phyloP scores from a whole-genome alignment of 1,140 invertebrate genomes.

The Protaetia brevitarsis region DNA sequence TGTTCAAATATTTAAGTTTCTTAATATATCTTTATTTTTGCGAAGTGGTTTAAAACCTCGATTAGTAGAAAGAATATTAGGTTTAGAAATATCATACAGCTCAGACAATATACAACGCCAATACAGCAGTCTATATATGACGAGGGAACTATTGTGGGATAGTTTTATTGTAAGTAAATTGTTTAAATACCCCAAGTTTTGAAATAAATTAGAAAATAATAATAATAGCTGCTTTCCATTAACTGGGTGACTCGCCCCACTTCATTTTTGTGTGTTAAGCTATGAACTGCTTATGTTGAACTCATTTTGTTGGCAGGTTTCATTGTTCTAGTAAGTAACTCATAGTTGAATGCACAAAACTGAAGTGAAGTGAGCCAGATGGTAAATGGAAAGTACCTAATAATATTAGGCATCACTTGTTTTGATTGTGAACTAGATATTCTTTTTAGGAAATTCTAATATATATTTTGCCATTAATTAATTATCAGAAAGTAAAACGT shows the following conservation, averaged over 20 bases:
- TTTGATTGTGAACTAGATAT: no score
- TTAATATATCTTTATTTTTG: conserved; percentile 45
- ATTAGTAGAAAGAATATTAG: conserved; percentile 43
- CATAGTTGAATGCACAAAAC: no score
- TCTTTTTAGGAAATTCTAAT: conserved; percentile 43
- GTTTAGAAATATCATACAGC: conserved; percentile 42
- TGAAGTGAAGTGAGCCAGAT: no score
- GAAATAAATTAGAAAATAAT: no score
- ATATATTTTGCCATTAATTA: conserved; percentile 44
- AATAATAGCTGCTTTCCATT: no score
- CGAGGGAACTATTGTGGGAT: conserved; percentile 47
- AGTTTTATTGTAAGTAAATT: conserved; percentile 44
- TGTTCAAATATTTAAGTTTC: conserved; percentile 39
- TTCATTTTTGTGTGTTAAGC: no score
- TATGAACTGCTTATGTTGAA: no score
- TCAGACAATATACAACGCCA: conserved; percentile 34
- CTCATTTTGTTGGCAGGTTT: neutral
- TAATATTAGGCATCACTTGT: no score
- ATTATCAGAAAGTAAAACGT: conserved; percentile 46
- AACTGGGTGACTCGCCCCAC: no score
- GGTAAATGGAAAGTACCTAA: no score
- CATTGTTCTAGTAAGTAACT: neutral
- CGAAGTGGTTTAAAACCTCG: conserved; percentile 40
- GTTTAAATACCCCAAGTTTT: neutral
- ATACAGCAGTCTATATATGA: conserved; percentile 43